Evolutionary conservation across 2,797 vertebrate species (phyloP), one percentile per base, ranked within the genome.

Genomic region (Sphenodon punctatus): DNA sequence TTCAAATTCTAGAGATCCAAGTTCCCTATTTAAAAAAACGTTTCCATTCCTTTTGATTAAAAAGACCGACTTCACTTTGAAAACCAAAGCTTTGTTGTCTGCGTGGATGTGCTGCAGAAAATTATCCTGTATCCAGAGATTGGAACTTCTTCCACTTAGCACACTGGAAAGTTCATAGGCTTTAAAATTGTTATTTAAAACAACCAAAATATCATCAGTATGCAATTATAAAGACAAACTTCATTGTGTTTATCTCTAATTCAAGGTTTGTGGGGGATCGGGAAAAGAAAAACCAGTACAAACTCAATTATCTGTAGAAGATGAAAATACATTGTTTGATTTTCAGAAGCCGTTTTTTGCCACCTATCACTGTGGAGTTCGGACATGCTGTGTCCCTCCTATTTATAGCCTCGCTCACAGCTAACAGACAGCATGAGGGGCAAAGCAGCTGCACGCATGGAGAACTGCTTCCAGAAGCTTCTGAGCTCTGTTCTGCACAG

Each of bases 1-100:
- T 90, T 77, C 63, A 64, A 88, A 84, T 45, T 43, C 39, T 64
- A 59, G 59, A 27, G 23, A 82, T 67, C 53, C 69, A 76, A 80
- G 60, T 30, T 71, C 76, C 25, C 32, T n/a, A 60, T 46, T 74
- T 68, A 72, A n/a, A n/a, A n/a, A n/a, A 85, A 3, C n/a, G 58
- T 64, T n/a, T 72, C 80, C 55, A 75, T 68, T 80, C 59, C 63
- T 73, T 67, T 34, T 23, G 73, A 73, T 45, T 76, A 78, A 36
- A 42, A 64, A 55, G 58, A 70, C 82, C 84, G n/a, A n/a, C 58
- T 45, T 75, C 73, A 74, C 60, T 75, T 66, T 74, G 27, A 38
- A 17, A 78, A 84, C 16, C 19, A 78, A 76, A 39, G 15, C 13
- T 69, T 38, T 61, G 23, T 8, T 63, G 19, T 34, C 41, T 87